Conservation (phyloP, 2,888 invertebrate genomes). For the Eledona agricola region DNA sequence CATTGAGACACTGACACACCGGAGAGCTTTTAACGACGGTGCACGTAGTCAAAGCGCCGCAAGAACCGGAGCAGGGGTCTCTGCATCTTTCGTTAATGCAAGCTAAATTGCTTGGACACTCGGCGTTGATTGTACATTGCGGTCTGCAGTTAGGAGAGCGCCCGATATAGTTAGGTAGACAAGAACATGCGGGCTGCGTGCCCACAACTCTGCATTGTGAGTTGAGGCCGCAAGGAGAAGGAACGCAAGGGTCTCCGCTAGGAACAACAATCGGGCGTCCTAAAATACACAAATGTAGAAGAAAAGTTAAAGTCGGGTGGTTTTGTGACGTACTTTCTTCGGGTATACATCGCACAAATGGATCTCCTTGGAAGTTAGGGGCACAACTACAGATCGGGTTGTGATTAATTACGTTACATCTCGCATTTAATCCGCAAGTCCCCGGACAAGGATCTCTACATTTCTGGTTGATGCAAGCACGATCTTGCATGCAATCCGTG, state of each 20-base stretch:
- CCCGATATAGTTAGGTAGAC: conserved; percentile 80
- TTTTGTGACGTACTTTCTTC: conserved; percentile 80
- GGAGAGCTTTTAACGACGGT: conserved; percentile 85
- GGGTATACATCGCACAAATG: conserved; percentile 76
- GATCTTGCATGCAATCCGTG: conserved; percentile 82
- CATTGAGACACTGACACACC: conserved; percentile 80
- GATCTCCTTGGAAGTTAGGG: conserved; percentile 79
- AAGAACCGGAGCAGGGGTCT: conserved; percentile 87
- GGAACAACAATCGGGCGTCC: conserved; percentile 65
- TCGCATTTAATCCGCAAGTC: conserved; percentile 83
- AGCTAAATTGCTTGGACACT: conserved; percentile 84
- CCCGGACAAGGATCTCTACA: conserved; percentile 85
- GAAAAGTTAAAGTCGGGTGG: too few species aligned
- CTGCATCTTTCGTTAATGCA: conserved; percentile 83
- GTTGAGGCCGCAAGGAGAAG: conserved; percentile 86
- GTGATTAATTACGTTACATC: conserved; percentile 85
- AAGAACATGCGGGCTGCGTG: conserved; percentile 82
- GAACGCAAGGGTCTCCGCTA: conserved; percentile 77
- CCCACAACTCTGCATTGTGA: conserved; percentile 82
- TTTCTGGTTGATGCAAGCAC: conserved; percentile 80
- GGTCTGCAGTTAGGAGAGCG: conserved; percentile 87
- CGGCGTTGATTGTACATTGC: conserved; percentile 84
- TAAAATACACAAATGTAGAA: conserved; percentile 57
- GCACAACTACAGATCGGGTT: conserved; percentile 87
- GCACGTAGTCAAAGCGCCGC: conserved; percentile 81